These are phyloP conservation scores for Agapetus fuscipes DNA, from an alignment of 2,888 invertebrate species.

Conservation along the genomic window DNA sequence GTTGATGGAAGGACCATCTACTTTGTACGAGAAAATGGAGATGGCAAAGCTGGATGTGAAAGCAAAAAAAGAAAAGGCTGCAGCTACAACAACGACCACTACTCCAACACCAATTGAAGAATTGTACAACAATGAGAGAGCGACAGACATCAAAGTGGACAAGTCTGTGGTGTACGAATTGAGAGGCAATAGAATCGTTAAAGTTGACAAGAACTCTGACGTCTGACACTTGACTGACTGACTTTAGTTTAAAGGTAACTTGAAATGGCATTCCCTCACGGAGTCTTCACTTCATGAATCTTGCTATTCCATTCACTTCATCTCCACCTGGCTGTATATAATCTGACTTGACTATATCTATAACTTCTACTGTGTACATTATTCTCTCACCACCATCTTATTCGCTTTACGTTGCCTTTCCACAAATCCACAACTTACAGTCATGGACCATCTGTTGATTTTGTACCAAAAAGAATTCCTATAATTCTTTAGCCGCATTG, in stretches of 20 bases:
- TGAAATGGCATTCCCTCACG: too few species aligned
- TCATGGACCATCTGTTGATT: too few species aligned
- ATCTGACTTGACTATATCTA: too few species aligned
- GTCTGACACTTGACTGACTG: slow-evolving; percentile 16
- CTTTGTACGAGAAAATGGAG: slow-evolving; percentile 9
- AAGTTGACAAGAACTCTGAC: slow-evolving; percentile 13
- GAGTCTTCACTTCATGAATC: too few species aligned
- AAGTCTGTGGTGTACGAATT: slow-evolving; percentile 29
- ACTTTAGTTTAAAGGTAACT: slow-evolving; percentile 16
- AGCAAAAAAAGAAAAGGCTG: slow-evolving; percentile 26
- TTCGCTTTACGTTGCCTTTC: too few species aligned
- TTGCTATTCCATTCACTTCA: too few species aligned
- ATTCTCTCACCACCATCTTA: too few species aligned
- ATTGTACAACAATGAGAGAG: background rate
- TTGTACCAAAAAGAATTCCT: too few species aligned
- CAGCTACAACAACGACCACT: slow-evolving; percentile 27
- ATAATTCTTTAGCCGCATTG: too few species aligned
- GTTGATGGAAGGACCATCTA: background rate
- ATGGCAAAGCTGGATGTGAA: slow-evolving; percentile 14
- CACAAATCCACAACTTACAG: too few species aligned
- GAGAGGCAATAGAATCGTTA: slow-evolving; percentile 41
- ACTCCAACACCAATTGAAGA: slow-evolving; percentile 32
- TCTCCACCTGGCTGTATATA: too few species aligned
- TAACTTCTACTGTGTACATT: too few species aligned
- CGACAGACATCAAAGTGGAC: slow-evolving; percentile 5